Base-by-base conservation (phyloP, 2,888 invertebrate species). In the Drosophila seclusa region DNA sequence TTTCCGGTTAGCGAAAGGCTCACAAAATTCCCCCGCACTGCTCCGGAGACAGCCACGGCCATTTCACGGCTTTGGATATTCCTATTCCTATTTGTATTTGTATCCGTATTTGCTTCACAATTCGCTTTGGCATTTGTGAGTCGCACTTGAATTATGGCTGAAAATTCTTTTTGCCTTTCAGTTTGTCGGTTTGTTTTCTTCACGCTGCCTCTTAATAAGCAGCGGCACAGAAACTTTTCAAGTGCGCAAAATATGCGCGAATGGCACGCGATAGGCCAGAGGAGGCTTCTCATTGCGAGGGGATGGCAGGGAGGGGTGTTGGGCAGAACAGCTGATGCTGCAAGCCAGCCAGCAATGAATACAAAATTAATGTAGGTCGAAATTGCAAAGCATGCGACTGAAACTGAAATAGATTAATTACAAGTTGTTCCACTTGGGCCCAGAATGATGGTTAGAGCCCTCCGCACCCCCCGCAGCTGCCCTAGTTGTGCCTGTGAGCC, bases 341-440 rank as follows among this genome's bases (percentile, higher is more conserved):
- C 79, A 74, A 59, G 13, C 54, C 53, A 53, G 73, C 71, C 60
- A 62, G 69, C 78, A 85, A 85, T 87, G 85, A 87, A 87, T 85
- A 83, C 81, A 73, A 88, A 86, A 86, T 88, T 83, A 86, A 86
- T 86, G 85, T 88, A 88, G 88, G 85, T 86, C 85, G 86, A 86
- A 86, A 83, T 88, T 78, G 86, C 73, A 78, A 82, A 52, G 88
- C 76, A 80, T 78, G 80, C 78, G 78, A 78, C 77, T 85, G 85
- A 74, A 88, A 83, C 78, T 88, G 85, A 88, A 86, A 86, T 86
- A 86, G 85, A 86, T 86, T 86, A 86, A 86, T 86, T 86, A 83
- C 83, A 54, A 77, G 60, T 67, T 57, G 66, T 78, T 60, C 58
- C 67, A 65, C 67, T 69, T 38, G 58, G 53, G 49, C 59, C 48